A percentile compares a stretch with the other conserved stretches of the same genome.
phyloP scores from a whole-genome alignment of 2,888 invertebrate genomes.

The Drosophila kuntzei region DNA sequence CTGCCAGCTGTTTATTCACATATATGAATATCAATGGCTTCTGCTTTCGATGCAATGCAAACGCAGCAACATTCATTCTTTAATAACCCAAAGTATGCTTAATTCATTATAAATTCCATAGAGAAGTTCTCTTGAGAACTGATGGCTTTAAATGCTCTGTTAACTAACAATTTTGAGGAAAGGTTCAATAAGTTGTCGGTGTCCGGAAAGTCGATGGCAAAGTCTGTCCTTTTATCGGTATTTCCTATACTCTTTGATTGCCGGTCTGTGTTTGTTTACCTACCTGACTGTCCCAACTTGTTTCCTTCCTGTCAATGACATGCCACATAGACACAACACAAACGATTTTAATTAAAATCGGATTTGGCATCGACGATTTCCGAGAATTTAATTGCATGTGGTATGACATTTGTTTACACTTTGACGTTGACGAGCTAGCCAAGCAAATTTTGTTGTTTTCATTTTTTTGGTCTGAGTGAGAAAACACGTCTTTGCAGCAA shows the following conservation, averaged over 20 bases:
- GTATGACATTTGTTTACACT: constrained; percentile 71
- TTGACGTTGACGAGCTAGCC: constrained; percentile 28
- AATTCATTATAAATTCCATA: constrained; percentile 2
- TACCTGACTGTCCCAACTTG: constrained; percentile 56
- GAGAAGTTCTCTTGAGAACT: neutral
- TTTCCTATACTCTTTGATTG: constrained; percentile 16
- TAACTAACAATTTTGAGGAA: constrained; percentile 9
- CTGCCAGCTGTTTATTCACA: constrained; percentile 65
- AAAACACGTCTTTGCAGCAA: constrained; percentile 52
- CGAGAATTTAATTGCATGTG: constrained; percentile 76
- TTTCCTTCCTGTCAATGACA: constrained; percentile 71
- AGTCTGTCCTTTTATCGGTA: neutral
- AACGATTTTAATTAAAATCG: constrained; percentile 81
- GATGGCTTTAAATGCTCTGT: constrained; percentile 3
- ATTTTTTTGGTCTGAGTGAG: constrained; percentile 1
- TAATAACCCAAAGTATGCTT: constrained; percentile 4
- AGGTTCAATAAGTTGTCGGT: constrained; percentile 29
- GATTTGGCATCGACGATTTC: constrained; percentile 78
- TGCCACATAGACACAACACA: constrained; percentile 53
- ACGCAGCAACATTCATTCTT: constrained; percentile 17
- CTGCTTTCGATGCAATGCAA: constrained; percentile 32
- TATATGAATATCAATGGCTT: constrained; percentile 69
- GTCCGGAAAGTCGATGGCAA: constrained; percentile 1
- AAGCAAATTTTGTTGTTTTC: neutral
- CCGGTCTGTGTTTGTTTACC: constrained; percentile 42